These are phyloP conservation scores for Hirundo rustica DNA, from an alignment of 2,797 vertebrate genomes.

Conservation along the genomic window DNA sequence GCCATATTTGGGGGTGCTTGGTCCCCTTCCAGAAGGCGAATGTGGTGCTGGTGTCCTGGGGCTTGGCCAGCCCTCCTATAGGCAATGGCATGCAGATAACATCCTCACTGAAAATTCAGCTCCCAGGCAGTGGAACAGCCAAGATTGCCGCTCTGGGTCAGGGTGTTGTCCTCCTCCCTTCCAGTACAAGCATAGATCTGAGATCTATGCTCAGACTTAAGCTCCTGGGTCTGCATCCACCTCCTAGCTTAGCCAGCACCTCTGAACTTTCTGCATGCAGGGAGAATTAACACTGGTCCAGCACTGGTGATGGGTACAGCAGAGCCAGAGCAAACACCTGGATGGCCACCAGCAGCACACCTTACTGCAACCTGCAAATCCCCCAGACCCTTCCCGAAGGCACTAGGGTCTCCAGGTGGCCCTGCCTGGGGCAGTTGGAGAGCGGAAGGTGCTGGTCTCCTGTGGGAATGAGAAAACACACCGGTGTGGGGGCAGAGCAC, in stretches of 20 bases:
- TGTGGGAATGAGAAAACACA: slow-evolving; percentile 17
- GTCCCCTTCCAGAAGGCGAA: neutral
- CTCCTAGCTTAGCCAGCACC: neutral
- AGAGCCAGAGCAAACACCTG: neutral
- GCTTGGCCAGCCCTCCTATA: neutral
- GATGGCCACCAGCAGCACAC: neutral
- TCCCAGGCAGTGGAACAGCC: neutral
- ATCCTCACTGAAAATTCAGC: neutral
- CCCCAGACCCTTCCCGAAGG: neutral
- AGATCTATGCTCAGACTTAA: neutral
- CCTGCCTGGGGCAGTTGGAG: neutral
- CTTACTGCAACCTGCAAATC: slow-evolving; percentile 24
- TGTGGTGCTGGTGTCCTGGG: neutral
- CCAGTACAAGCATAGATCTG: too few species aligned
- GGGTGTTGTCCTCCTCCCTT: neutral
- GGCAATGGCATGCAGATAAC: neutral
- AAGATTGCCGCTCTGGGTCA: neutral
- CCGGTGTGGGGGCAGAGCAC: neutral
- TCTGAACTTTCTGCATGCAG: neutral
- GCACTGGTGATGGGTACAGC: neutral
- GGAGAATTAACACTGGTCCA: neutral
- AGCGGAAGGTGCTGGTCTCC: neutral
- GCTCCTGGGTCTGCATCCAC: neutral
- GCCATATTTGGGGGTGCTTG: neutral
- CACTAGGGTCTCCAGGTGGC: slow-evolving; percentile 21